Conservation (phyloP, 2,113 vertebrate species). For the Lasiurus borealis region DNA sequence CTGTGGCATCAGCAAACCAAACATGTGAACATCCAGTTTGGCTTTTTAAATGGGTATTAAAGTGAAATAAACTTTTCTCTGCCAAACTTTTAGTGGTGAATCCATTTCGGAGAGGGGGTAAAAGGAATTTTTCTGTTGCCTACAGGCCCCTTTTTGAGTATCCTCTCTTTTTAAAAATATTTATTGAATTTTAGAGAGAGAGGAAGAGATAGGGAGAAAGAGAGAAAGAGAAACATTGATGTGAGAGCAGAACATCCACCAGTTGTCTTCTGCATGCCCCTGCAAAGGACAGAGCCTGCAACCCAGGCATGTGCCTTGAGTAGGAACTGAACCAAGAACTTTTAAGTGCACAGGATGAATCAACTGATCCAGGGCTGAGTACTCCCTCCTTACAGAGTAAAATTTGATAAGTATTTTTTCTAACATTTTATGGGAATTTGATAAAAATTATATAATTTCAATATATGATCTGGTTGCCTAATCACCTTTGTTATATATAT, state of each 20-base stretch:
- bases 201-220: too few species aligned
- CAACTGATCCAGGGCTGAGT: not conserved
- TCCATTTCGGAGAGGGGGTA: constrained; percentile 34
- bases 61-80: constrained; percentile 39
- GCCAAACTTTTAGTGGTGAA: not conserved
- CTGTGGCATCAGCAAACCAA: not conserved
- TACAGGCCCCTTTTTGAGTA: not conserved
- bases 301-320: too few species aligned
- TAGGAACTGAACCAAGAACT: too few species aligned
- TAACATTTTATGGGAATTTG: not conserved
- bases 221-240: too few species aligned
- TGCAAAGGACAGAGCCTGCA: too few species aligned
- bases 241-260: too few species aligned
- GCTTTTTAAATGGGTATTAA: constrained; percentile 42
- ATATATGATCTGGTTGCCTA: not conserved
- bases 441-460: not conserved
- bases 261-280: too few species aligned
- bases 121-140: not conserved
- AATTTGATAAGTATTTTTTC: not conserved
- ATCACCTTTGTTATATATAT: not conserved
- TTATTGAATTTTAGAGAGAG: too few species aligned
- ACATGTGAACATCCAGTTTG: not conserved
- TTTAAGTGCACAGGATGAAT: too few species aligned
- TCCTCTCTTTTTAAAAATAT: too few species aligned
- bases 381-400: not conserved